A percentile compares a stretch with the other conserved stretches of the same genome.
phyloP scores from a whole-genome alignment of 2,113 vertebrate genomes.

The Petroica traversi region DNA sequence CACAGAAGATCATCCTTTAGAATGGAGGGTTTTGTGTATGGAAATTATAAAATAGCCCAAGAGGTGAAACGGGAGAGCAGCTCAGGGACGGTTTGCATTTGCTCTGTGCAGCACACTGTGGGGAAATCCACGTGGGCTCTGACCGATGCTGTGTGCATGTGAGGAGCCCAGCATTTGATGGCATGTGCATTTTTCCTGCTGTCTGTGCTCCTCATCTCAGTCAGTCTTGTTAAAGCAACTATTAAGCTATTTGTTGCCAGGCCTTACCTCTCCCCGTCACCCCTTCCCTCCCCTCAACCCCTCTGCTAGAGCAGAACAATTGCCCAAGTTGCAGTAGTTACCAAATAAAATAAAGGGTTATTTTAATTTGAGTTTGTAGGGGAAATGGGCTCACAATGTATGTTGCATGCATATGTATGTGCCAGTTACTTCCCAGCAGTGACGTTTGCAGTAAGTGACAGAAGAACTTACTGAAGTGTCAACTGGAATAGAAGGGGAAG shows the following conservation, averaged over 20 bases:
- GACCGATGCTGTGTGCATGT: neutral
- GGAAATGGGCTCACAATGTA: neutral
- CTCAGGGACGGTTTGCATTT: neutral
- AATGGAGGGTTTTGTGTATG: neutral
- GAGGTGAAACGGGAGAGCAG: neutral
- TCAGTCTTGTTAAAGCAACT: neutral
- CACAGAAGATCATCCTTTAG: neutral
- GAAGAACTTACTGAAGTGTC: neutral
- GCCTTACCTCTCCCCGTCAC: neutral
- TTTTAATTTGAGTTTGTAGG: neutral
- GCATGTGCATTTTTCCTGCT: neutral
- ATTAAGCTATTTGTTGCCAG: neutral
- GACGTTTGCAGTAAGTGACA: neutral
- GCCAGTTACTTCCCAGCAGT: neutral
- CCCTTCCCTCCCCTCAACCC: neutral
- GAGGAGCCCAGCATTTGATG: neutral
- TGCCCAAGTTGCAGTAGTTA: neutral
- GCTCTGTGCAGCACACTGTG: rapidly evolving
- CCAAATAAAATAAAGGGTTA: neutral
- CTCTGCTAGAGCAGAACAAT: neutral
- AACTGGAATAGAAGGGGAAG: neutral
- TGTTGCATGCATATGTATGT: neutral
- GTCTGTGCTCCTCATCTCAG: neutral
- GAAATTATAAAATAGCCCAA: neutral
- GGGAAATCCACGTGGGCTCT: neutral